These are phyloP conservation scores for Clanis bilineata DNA, from an alignment of 2,888 invertebrate species.

Conservation along the genomic window DNA sequence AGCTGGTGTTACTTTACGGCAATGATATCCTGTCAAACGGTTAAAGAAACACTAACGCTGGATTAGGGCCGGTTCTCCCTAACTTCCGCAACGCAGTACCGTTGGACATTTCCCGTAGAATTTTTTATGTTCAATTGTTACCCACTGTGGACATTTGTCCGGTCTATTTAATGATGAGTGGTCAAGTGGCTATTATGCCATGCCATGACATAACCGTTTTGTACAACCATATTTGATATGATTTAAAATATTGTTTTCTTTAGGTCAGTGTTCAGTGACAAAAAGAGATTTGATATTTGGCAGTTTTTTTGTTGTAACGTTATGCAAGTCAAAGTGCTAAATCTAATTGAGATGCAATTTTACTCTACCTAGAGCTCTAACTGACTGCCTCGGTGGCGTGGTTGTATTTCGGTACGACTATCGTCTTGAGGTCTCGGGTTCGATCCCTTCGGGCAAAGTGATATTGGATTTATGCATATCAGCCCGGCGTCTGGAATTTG, in stretches of 20 bases:
- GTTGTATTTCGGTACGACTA: no score
- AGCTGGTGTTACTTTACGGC: neutral
- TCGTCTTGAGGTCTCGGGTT: no score
- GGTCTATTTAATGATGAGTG: slow-evolving; percentile 48
- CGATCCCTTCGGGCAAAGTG: no score
- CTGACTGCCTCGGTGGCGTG: no score
- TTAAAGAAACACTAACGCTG: slow-evolving; percentile 12
- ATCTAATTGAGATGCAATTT: no score
- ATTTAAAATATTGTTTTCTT: neutral
- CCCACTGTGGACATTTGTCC: slow-evolving; percentile 56
- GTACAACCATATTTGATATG: neutral
- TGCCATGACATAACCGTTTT: slow-evolving; percentile 33
- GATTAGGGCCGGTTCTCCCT: slow-evolving; percentile 27
- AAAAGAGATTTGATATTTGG: no score
- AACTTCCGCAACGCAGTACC: slow-evolving; percentile 43
- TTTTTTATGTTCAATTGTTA: slow-evolving; percentile 73
- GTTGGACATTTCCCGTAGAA: slow-evolving; percentile 53
- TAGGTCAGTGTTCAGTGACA: no score
- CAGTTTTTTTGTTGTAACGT: no score
- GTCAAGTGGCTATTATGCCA: slow-evolving; percentile 27
- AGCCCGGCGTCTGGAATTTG: no score
- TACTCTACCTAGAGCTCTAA: no score
- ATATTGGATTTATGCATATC: no score
- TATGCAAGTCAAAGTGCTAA: no score
- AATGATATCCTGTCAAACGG: neutral